Percentiles rank a stretch among this genome's conserved stretches.
phyloP scores from a whole-genome alignment of 2,888 invertebrate genomes.

The Phasia obesa region DNA sequence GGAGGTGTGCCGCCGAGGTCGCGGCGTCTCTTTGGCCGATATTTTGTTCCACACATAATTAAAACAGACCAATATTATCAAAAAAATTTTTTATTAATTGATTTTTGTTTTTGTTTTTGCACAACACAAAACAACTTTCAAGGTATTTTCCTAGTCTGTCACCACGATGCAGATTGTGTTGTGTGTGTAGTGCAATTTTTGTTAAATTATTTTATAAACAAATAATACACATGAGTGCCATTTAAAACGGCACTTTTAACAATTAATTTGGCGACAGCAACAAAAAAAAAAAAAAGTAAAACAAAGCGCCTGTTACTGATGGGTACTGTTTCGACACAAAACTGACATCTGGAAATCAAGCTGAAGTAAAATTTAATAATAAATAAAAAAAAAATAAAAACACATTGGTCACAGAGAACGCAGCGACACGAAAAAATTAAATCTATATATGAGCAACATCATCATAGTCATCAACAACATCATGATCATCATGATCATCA shows the following conservation, averaged over 20 bases:
- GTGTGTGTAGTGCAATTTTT: constrained; percentile 32
- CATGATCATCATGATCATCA: constrained; percentile 8
- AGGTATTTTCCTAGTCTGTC: constrained; percentile 65
- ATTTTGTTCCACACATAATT: too few relatives aligned
- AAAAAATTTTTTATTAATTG: not conserved
- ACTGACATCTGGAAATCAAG: constrained; percentile 47
- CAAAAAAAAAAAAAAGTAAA: constrained; percentile 3
- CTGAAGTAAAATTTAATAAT: constrained; percentile 6
- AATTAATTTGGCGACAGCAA: constrained; percentile 66
- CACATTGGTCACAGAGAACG: constrained; percentile 5
- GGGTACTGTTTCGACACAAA: constrained; percentile 55
- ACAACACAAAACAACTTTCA: constrained; percentile 26
- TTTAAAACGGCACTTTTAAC: constrained; percentile 46
- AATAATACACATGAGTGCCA: constrained; percentile 59
- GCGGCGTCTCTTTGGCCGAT: too few relatives aligned
- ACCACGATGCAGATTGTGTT: constrained; percentile 22
- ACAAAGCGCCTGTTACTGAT: constrained; percentile 66
- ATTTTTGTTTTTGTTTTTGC: not conserved
- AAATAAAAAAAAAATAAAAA: not conserved
- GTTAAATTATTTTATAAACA: constrained; percentile 38
- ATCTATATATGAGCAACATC: constrained; percentile 31
- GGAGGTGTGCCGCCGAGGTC: too few relatives aligned
- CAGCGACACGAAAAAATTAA: constrained; percentile 31
- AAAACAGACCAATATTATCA: too few relatives aligned
- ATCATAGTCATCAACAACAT: constrained; percentile 8